phyloP scores from a whole-genome alignment of 2,113 vertebrate genomes.

The Clupea harengus region DNA sequence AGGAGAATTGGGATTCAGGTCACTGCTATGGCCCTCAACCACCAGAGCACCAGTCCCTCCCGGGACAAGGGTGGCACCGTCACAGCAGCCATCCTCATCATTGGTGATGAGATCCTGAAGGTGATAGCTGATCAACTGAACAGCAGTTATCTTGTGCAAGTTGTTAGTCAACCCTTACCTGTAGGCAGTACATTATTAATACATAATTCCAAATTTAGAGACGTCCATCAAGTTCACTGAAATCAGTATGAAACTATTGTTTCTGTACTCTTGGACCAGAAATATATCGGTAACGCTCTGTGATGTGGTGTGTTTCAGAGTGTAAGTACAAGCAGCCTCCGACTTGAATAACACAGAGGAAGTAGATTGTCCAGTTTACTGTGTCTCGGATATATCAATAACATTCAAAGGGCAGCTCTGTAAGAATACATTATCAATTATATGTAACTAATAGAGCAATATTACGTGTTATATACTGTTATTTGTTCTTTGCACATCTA shows the following conservation, averaged over 20 bases:
- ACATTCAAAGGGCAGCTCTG: too few relatives aligned
- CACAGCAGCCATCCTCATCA: constrained; percentile 89
- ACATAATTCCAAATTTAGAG: neutral
- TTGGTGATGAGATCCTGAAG: constrained; percentile 96
- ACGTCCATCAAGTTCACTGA: neutral
- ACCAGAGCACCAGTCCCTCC: constrained; percentile 31
- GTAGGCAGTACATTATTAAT: neutral
- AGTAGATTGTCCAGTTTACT: too few relatives aligned
- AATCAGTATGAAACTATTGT: neutral
- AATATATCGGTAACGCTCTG: too few relatives aligned
- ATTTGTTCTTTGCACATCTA: too few relatives aligned
- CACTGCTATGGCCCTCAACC: constrained; percentile 73
- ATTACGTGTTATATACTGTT: too few relatives aligned
- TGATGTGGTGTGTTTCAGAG: too few relatives aligned
- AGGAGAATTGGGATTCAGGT: constrained; percentile 60
- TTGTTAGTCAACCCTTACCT: neutral
- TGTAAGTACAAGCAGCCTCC: too few relatives aligned
- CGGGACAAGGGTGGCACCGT: constrained; percentile 45
- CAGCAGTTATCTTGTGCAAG: neutral
- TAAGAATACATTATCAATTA: too few relatives aligned
- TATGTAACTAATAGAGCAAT: too few relatives aligned
- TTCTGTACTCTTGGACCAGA: neutral
- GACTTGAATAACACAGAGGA: too few relatives aligned
- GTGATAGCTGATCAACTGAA: constrained; percentile 56
- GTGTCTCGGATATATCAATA: too few relatives aligned